These are phyloP conservation scores for Scartelaos histophorus DNA, from an alignment of 2,113 vertebrate species.

Conservation along the genomic window DNA sequence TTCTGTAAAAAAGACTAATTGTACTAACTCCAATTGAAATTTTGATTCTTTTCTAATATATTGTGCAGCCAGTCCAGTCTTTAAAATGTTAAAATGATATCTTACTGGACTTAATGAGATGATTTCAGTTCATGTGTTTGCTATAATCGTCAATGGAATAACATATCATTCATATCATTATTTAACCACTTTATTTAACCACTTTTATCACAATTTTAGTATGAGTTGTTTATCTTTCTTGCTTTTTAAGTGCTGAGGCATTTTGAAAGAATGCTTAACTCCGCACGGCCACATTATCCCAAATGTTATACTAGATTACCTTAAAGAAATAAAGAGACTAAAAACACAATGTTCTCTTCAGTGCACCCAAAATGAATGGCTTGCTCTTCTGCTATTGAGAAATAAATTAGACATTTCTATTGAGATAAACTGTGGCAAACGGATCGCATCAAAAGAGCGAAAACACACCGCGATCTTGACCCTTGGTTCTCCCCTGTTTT, in stretches of 20 bases:
- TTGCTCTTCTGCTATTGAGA: not conserved
- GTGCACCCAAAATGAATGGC: not conserved
- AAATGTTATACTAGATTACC: not conserved
- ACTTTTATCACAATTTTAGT: not conserved
- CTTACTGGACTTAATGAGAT: no score
- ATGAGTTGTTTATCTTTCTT: not conserved
- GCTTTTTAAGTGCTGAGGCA: not conserved
- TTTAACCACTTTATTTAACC: no score
- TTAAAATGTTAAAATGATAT: no score
- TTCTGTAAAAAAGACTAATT: no score
- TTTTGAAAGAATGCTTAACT: not conserved
- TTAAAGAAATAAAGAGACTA: not conserved
- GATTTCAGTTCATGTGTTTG: no score
- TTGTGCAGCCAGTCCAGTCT: no score
- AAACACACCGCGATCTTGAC: constrained; percentile 8
- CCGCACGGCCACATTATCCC: not conserved
- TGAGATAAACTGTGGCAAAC: not conserved
- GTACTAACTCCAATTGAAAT: no score
- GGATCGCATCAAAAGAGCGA: not conserved
- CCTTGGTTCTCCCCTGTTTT: constrained; percentile 3
- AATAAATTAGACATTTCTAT: constrained; percentile 13
- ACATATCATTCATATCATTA: no score
- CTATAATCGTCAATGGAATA: no score
- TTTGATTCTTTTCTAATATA: no score
- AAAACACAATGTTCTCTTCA: not conserved